Conservation (phyloP, 2,113 vertebrate genomes). For the Tyto alba region DNA sequence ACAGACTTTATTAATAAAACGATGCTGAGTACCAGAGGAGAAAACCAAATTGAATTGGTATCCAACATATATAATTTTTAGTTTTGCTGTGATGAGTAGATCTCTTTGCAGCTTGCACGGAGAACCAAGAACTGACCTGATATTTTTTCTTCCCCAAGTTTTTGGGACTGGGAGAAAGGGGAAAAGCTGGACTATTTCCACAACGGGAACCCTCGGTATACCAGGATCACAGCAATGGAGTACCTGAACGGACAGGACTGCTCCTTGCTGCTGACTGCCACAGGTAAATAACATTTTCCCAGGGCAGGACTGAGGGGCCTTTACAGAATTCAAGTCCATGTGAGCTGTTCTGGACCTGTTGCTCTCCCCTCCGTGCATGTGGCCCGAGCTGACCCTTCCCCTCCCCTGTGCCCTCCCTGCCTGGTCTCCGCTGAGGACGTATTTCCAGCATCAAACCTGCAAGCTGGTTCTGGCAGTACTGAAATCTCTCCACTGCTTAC, state of each 20-base stretch:
- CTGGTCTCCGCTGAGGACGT: neutral
- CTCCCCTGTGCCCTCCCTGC: neutral
- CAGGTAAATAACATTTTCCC: conserved; percentile 56
- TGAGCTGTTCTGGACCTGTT: neutral
- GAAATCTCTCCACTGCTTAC: neutral
- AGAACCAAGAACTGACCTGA: neutral
- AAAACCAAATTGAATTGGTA: neutral
- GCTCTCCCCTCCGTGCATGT: accelerated
- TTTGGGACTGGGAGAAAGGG: conserved; percentile 98
- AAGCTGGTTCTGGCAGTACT: neutral
- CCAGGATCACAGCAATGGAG: conserved; percentile 95
- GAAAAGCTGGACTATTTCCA: conserved; percentile 97
- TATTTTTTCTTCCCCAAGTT: conserved; percentile 64
- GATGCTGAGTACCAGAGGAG: neutral
- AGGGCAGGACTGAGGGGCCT: neutral
- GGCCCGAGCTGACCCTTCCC: neutral
- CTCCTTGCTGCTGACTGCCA: conserved; percentile 85
- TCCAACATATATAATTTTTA: accelerated
- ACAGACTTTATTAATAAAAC: neutral
- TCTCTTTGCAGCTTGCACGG: neutral
- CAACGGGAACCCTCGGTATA: conserved; percentile 96
- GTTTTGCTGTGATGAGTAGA: neutral
- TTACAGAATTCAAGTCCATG: accelerated
- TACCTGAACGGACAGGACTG: conserved; percentile 93
- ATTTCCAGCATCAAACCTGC: neutral